Evolutionary conservation across 2,797 vertebrate species (phyloP).

Genomic region (Craterocephalus amniculus): DNA sequence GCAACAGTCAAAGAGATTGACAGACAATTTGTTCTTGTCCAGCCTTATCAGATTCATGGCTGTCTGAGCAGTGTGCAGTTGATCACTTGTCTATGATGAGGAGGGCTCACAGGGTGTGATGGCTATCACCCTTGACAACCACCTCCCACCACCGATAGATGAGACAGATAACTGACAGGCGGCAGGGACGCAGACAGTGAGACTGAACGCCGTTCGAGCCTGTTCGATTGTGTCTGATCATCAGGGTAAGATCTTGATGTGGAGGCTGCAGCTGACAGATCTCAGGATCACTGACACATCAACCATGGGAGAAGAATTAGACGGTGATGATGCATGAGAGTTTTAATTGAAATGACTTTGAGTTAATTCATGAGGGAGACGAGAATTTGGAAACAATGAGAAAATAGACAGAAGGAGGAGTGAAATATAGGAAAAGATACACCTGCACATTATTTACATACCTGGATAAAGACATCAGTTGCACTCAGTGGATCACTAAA

Average conservation of each 20-base stretch:
- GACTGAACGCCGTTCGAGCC: conserved; percentile 14
- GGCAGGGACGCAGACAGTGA: conserved; percentile 30
- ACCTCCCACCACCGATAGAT: conserved; percentile 39
- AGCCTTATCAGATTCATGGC: conserved; percentile 53
- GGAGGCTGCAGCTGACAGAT: conserved; percentile 38
- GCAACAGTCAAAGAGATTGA: conserved; percentile 37
- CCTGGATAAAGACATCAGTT: not conserved
- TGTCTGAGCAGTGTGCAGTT: conserved; percentile 37
- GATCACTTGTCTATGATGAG: conserved; percentile 56
- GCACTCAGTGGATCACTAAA: not conserved
- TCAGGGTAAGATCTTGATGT: conserved; percentile 6
- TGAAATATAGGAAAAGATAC: not conserved
- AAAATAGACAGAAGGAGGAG: not conserved
- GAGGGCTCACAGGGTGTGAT: conserved; percentile 48
- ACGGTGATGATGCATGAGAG: conserved; percentile 51
- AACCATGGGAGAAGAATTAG: conserved; percentile 17
- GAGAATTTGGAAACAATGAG: not conserved
- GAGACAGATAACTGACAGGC: conserved; percentile 61
- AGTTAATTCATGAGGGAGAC: conserved; percentile 27
- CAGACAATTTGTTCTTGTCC: conserved; percentile 63
- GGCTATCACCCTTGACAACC: conserved; percentile 65
- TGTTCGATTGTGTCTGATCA: conserved; percentile 41
- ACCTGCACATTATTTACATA: not conserved
- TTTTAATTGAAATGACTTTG: conserved; percentile 42
- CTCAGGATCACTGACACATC: conserved; percentile 33